Evolutionary conservation across 2,113 vertebrate species (phyloP), one percentile per base, ranked within the genome.

Genomic region (Bostrychus sinensis): DNA sequence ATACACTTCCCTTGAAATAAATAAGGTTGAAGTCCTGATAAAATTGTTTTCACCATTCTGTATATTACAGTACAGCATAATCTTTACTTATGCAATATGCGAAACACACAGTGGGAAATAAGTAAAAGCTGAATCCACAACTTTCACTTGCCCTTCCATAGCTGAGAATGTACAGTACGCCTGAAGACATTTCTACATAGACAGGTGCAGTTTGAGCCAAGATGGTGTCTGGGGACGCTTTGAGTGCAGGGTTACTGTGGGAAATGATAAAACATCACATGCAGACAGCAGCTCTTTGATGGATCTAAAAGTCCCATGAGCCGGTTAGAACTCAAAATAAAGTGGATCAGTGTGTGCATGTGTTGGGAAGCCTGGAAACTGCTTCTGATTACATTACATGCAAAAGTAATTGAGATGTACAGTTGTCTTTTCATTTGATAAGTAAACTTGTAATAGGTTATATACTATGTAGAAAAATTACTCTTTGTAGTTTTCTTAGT

Each of bases 211-310:
- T 72, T 55, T 58, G 48, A 72, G 64, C 53, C 41, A 48, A 71
- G 28, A 55, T 70, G 60, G 53, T 56, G 48, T 67, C 68, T 69
- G 22, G 62, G 56, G 68, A 72, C 56, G 36, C 50, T 65, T 64
- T 71, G 20, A 62, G 41, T n/a, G 0, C 37, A 38, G 25, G 19
- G 32, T 37, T 42, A 39, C 55, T 74, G 70, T 64, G 46, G 19
- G 55, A 25, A 39, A 62, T 75, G 81, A 78, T 72, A 53, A 73
- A 70, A 67, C 48, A 38, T 53, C 38, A 72, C 13, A 43, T 45
- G 43, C 14, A 46, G 58, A 37, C 10, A 66, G 19, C 51, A 64
- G 46, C 4, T 32, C 43, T 53, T 42, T 59, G 63, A 72, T 75
- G 56, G 50, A 61, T 67, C 55, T 66, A 32, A 45, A 14, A 8